phyloP scores from a whole-genome alignment of 2,113 vertebrate species.

The Corythornis vintsioides region DNA sequence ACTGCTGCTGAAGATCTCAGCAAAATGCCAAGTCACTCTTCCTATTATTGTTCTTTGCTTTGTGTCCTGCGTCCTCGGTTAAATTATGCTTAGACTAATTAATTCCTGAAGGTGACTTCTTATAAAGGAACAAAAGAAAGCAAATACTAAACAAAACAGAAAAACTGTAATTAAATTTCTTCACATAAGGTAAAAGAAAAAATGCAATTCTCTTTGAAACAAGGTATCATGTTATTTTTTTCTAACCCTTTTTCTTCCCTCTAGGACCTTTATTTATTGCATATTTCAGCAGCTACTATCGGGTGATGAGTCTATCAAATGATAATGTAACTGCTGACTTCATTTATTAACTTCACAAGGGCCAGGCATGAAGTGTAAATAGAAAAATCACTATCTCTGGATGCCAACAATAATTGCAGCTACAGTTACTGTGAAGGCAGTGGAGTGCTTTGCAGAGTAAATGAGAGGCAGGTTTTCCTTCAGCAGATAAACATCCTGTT shows the following conservation, averaged over 20 bases:
- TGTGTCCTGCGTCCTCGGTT: background rate
- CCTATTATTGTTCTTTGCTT: background rate
- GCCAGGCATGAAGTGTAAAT: conserved; percentile 45
- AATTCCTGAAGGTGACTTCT: background rate
- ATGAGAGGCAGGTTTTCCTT: conserved; percentile 39
- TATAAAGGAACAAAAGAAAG: background rate
- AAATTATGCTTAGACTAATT: background rate
- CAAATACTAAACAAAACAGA: background rate
- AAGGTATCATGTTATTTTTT: background rate
- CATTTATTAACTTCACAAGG: conserved; percentile 67
- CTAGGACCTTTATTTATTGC: conserved; percentile 36
- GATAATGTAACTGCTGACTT: conserved; percentile 58
- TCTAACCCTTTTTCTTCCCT: background rate
- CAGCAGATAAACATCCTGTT: conserved; percentile 58
- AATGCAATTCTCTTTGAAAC: background rate
- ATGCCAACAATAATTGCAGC: conserved; percentile 62
- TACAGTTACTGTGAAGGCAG: conserved; percentile 34
- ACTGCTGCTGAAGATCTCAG: background rate
- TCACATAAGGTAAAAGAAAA: background rate
- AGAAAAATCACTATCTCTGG: conserved; percentile 60
- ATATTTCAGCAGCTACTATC: conserved; percentile 27
- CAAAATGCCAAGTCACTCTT: background rate
- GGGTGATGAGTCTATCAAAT: conserved; percentile 52
- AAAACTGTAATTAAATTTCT: background rate
- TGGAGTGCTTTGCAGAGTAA: conserved; percentile 38